phyloP scores from a whole-genome alignment of 1,140 invertebrate species.

The Tachypleus tridentatus region DNA sequence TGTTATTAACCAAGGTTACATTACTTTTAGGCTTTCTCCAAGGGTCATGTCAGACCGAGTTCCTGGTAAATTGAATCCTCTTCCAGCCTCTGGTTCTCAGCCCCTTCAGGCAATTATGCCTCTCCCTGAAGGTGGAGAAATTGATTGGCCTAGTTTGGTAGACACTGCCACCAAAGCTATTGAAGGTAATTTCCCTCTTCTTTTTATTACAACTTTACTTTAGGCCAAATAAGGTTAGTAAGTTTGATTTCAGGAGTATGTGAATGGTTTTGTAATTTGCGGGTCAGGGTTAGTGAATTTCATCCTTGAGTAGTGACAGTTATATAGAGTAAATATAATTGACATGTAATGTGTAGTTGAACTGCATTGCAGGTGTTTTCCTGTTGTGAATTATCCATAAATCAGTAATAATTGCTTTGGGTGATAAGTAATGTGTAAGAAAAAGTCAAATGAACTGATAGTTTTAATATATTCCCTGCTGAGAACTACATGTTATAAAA shows the following conservation, averaged over 20 bases:
- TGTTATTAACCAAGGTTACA: background rate
- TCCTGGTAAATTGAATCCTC: constrained; percentile 17
- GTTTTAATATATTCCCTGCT: too few relatives aligned
- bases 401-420: too few relatives aligned
- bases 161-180: constrained; percentile 61
- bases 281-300: background rate
- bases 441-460: too few relatives aligned
- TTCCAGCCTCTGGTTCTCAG: constrained; percentile 19
- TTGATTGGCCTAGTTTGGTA: constrained; percentile 64
- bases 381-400: too few relatives aligned
- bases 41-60: constrained; percentile 25
- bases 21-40: constrained; percentile 30
- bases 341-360: too few relatives aligned
- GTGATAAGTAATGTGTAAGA: too few relatives aligned
- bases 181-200: constrained; percentile 32
- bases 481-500: too few relatives aligned
- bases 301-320: background rate
- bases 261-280: background rate
- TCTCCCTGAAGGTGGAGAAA: constrained; percentile 34
- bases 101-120: constrained; percentile 24
- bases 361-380: too few relatives aligned
- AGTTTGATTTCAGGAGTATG: background rate
- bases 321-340: constrained; percentile 1
- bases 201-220: background rate
- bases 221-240: background rate